A percentile compares a stretch with the other conserved stretches of the same genome.
phyloP scores from a whole-genome alignment of 2,797 vertebrate genomes.

The Ctenopoma multispine region DNA sequence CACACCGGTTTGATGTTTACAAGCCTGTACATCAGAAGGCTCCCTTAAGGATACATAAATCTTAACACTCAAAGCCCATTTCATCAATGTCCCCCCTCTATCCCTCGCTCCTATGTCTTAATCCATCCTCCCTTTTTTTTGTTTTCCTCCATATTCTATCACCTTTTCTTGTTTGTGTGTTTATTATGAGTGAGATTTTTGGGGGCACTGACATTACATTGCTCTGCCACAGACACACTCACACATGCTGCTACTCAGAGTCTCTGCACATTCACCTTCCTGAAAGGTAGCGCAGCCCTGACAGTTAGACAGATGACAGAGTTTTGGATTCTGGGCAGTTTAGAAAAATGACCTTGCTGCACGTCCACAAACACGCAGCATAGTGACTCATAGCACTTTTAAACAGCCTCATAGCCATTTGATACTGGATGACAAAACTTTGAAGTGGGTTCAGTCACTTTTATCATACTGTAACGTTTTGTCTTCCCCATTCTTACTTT shows the following conservation, averaged over 20 bases:
- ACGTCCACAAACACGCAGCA: conserved; percentile 12
- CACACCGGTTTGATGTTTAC: conserved; percentile 70
- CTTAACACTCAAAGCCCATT: conserved; percentile 36
- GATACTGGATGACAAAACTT: conserved; percentile 9
- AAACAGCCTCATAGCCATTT: conserved; percentile 16
- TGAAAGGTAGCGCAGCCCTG: conserved; percentile 33
- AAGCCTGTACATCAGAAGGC: conserved; percentile 55
- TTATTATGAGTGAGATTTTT: conserved; percentile 9
- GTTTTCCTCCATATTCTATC: neutral
- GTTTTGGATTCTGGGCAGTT: conserved; percentile 42
- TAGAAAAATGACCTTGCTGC: conserved; percentile 32
- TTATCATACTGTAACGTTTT: conserved; percentile 1
- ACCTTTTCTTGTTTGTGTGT: neutral
- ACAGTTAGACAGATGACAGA: conserved; percentile 59
- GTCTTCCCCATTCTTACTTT: conserved; percentile 2
- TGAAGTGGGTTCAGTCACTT: conserved; percentile 3
- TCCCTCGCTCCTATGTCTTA: neutral
- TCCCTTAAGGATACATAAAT: conserved; percentile 54
- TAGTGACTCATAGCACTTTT: conserved; percentile 22
- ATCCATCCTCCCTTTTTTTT: conserved; percentile 4
- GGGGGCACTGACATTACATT: conserved; percentile 21
- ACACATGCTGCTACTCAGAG: conserved; percentile 8
- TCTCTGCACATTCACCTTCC: conserved; percentile 43
- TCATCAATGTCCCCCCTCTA: conserved; percentile 41
- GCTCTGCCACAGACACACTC: neutral